Percentiles rank a stretch among this genome's conserved stretches.
Conservation (phyloP, 2,888 invertebrate species). For the Meliscaeva auricollis region DNA sequence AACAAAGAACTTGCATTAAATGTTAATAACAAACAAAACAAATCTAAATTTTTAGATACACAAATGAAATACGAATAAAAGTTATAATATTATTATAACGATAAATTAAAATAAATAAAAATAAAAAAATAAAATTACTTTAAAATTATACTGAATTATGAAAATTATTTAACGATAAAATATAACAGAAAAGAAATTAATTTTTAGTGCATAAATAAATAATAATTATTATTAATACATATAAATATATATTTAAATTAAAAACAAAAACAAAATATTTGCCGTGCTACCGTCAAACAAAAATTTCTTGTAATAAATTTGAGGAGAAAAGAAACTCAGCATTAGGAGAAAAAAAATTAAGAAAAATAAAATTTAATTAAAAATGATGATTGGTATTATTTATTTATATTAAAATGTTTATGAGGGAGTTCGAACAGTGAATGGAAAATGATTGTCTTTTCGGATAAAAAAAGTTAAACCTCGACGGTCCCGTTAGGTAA, state of each 20-base stretch:
- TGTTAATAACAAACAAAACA: conserved; percentile 39
- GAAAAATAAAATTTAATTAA: conserved; percentile 74
- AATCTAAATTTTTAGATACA: conserved; percentile 61
- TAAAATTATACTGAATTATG: conserved; percentile 54
- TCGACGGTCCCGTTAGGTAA: too few relatives aligned
- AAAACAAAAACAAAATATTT: conserved; percentile 44
- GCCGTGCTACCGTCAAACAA: conserved; percentile 51
- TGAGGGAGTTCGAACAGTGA: too few relatives aligned
- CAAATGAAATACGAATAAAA: conserved; percentile 53
- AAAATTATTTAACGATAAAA: conserved; percentile 59
- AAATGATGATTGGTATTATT: conserved; percentile 43
- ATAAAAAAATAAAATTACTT: conserved; percentile 52
- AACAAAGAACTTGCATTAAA: conserved; percentile 53
- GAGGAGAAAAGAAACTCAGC: conserved; percentile 41
- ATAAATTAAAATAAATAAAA: conserved; percentile 19
- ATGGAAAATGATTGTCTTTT: too few relatives aligned
- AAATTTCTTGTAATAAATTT: conserved; percentile 38
- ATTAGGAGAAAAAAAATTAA: conserved; percentile 60
- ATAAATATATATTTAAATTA: conserved; percentile 38
- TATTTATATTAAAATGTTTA: too few relatives aligned
- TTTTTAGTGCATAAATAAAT: conserved; percentile 61
- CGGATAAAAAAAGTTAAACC: too few relatives aligned
- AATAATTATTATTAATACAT: conserved; percentile 43
- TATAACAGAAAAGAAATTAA: conserved; percentile 33
- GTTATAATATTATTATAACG: conserved; percentile 27